phyloP scores from a whole-genome alignment of 2,888 invertebrate genomes.

The Philereme vetulata region DNA sequence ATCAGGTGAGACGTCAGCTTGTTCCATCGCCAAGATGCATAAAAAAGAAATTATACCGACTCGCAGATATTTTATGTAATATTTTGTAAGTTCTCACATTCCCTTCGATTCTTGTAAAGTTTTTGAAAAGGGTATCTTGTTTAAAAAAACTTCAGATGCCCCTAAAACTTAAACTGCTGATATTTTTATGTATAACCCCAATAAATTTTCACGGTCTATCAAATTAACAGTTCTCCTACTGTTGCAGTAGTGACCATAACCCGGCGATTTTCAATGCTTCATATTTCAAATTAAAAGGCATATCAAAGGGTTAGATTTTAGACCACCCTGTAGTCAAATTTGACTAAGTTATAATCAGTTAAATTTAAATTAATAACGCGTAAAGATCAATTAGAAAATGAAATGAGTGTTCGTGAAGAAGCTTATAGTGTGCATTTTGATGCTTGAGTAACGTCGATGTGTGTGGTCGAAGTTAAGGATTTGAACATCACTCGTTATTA shows the following conservation, averaged over 20 bases:
- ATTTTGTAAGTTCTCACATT: too few relatives aligned
- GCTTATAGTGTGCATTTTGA: conserved; percentile 46
- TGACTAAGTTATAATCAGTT: conserved; percentile 42
- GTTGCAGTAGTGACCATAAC: conserved; percentile 63
- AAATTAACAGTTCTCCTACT: conserved; percentile 61
- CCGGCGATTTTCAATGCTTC: conserved; percentile 62
- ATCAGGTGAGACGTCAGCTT: too few relatives aligned
- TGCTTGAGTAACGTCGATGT: conserved; percentile 44
- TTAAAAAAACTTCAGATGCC: too few relatives aligned
- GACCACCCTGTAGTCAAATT: conserved; percentile 63
- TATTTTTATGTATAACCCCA: conserved; percentile 38
- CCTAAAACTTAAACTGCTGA: background rate
- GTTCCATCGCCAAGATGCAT: too few relatives aligned
- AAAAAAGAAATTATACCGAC: too few relatives aligned
- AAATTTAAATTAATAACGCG: conserved; percentile 69
- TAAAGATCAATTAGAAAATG: conserved; percentile 64
- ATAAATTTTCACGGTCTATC: conserved; percentile 72
- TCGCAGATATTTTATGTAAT: too few relatives aligned
- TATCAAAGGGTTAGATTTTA: conserved; percentile 36
- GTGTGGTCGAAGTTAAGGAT: conserved; percentile 49
- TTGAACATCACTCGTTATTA: conserved; percentile 32
- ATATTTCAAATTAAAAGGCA: conserved; percentile 52
- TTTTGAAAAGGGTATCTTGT: too few relatives aligned
- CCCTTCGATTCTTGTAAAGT: too few relatives aligned
- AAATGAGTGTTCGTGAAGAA: conserved; percentile 48